Percentiles rank a stretch among this genome's conserved stretches.
Conservation (phyloP, 2,113 vertebrate genomes). For the Oxyruncus cristatus region DNA sequence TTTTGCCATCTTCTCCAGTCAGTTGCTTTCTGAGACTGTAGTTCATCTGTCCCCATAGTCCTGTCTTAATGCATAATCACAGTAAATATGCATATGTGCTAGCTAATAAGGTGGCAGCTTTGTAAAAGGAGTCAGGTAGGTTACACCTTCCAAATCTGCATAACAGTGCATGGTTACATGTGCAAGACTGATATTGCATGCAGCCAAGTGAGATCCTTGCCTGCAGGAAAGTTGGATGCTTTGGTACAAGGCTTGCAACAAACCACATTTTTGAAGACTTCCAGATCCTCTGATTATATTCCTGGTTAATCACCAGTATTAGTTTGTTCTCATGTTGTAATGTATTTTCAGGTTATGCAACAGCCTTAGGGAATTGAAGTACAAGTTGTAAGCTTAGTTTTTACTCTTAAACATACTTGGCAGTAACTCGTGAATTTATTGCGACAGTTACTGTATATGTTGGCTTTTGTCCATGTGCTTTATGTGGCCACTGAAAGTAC, state of each 20-base stretch:
- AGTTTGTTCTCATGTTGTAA: conserved; percentile 32
- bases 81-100: not conserved
- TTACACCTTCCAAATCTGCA: not conserved
- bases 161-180: not conserved
- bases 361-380: not conserved
- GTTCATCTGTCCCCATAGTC: not conserved
- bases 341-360: conserved; percentile 30
- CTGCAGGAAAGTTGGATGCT: not conserved
- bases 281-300: not conserved
- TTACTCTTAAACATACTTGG: conserved; percentile 18
- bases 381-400: not conserved
- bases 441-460: not conserved
- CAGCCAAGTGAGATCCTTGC: not conserved
- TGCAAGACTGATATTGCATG: not conserved
- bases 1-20: not conserved
- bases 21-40: not conserved
- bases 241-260: not conserved
- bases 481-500: not conserved
- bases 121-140: not conserved
- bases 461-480: conserved; percentile 19
- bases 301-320: conserved; percentile 12
- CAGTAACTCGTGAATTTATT: not conserved
- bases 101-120: not conserved
- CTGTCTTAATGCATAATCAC: not conserved
- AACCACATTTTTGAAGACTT: not conserved